Percentiles rank a stretch among this genome's conserved stretches.
Evolutionary conservation across 2,113 vertebrate genomes (phyloP).

Genomic region (Leptosomus discolor): DNA sequence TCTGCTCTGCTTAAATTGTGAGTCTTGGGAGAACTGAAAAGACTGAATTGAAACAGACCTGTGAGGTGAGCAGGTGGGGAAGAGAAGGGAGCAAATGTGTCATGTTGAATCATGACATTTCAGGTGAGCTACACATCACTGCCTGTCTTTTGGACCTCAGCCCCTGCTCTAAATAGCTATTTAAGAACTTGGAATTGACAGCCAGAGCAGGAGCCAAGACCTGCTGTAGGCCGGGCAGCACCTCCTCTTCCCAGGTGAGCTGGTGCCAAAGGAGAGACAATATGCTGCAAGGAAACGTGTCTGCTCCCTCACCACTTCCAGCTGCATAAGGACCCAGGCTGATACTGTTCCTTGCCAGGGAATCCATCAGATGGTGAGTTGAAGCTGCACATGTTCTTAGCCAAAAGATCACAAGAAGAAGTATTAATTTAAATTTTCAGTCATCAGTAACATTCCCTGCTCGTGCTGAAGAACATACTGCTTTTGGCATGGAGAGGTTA

Average conservation of each 20-base stretch:
- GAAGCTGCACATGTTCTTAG: not conserved
- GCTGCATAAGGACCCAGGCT: not conserved
- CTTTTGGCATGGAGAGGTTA: not conserved
- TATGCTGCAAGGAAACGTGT: not conserved
- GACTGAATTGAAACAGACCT: slow-evolving; percentile 33
- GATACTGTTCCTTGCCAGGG: not conserved
- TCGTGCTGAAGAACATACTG: not conserved
- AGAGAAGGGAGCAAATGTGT: not conserved
- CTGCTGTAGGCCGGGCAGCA: slow-evolving; percentile 23
- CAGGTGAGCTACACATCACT: slow-evolving; percentile 30
- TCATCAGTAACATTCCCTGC: not conserved
- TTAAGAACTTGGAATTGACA: slow-evolving; percentile 48
- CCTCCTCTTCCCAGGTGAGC: not conserved
- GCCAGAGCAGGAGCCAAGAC: slow-evolving; percentile 29
- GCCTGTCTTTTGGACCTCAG: not conserved
- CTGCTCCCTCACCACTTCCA: not conserved
- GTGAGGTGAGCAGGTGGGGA: slow-evolving; percentile 26
- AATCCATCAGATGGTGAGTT: not conserved
- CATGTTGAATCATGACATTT: not conserved
- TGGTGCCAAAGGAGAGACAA: not conserved
- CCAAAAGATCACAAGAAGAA: not conserved
- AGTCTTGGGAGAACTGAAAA: slow-evolving; percentile 25
- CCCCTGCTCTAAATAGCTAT: slow-evolving; percentile 17
- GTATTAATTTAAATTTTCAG: not conserved
- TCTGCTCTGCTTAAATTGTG: slow-evolving; percentile 28